These are phyloP conservation scores for Frankliniella fusca DNA, from an alignment of 2,888 invertebrate genomes.

Conservation along the genomic window DNA sequence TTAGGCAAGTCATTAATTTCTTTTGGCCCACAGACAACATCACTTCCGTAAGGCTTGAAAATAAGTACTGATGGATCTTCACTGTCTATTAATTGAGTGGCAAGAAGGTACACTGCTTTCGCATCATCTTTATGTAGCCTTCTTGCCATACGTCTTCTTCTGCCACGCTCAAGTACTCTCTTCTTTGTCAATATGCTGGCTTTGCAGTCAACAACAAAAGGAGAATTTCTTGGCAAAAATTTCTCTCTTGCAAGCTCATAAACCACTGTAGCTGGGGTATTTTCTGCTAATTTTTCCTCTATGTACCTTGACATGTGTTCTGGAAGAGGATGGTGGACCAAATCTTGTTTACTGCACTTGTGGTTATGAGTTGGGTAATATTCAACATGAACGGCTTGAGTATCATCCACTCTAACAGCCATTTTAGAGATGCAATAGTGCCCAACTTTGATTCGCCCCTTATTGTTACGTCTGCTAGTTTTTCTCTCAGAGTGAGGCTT, in stretches of 20 bases:
- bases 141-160: not conserved
- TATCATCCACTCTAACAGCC: not conserved
- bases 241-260: not conserved
- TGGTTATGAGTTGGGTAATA: slow-evolving; percentile 32
- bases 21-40: not conserved
- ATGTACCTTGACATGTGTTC: slow-evolving; percentile 23
- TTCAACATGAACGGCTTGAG: slow-evolving; percentile 20
- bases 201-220: not conserved
- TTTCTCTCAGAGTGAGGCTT: not conserved
- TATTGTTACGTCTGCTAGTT: not conserved
- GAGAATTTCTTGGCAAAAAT: not conserved
- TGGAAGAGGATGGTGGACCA: slow-evolving; percentile 29
- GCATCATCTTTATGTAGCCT: not conserved
- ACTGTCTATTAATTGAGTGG: not conserved
- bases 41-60: not conserved
- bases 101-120: not conserved
- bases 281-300: slow-evolving; percentile 24
- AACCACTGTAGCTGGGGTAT: slow-evolving; percentile 17
- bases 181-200: not conserved
- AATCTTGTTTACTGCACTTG: slow-evolving; percentile 22
- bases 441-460: slow-evolving; percentile 22
- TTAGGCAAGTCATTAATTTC: slow-evolving; percentile 25
- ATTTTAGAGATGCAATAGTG: slow-evolving; percentile 28
- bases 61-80: not conserved
- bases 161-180: not conserved